These are phyloP conservation scores for Megaustenia siamemsis DNA, from an alignment of 2,888 invertebrate genomes.

Conservation along the genomic window DNA sequence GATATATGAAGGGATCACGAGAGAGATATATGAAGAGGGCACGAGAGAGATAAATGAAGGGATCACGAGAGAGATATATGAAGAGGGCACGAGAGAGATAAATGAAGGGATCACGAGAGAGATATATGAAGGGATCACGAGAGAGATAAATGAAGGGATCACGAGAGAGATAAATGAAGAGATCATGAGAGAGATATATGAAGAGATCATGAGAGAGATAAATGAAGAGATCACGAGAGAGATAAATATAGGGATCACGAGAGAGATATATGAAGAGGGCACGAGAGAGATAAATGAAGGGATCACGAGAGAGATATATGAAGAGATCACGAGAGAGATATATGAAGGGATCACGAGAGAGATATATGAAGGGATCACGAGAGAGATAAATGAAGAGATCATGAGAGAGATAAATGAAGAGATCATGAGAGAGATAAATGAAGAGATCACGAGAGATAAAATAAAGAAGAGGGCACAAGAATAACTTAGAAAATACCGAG, in stretches of 20 bases:
- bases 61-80: not conserved
- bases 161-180: too few relatives aligned
- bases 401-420: not conserved
- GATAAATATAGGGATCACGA: too few relatives aligned
- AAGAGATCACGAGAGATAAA: not conserved
- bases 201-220: too few relatives aligned
- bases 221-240: too few relatives aligned
- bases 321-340: not conserved
- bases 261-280: too few relatives aligned
- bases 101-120: not conserved
- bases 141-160: conserved; percentile 3
- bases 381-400: too few relatives aligned
- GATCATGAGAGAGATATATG: too few relatives aligned
- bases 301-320: too few relatives aligned
- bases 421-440: not conserved
- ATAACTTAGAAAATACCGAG: conserved; percentile 66
- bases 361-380: not conserved
- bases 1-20: not conserved
- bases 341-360: not conserved
- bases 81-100: not conserved
- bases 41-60: too few relatives aligned
- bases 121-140: not conserved
- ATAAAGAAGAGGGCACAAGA: not conserved
- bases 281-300: too few relatives aligned
- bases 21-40: not conserved